Evolutionary conservation across 2,797 vertebrate species (phyloP), one percentile per base, ranked within the genome.

Genomic region (Hirundo rustica): DNA sequence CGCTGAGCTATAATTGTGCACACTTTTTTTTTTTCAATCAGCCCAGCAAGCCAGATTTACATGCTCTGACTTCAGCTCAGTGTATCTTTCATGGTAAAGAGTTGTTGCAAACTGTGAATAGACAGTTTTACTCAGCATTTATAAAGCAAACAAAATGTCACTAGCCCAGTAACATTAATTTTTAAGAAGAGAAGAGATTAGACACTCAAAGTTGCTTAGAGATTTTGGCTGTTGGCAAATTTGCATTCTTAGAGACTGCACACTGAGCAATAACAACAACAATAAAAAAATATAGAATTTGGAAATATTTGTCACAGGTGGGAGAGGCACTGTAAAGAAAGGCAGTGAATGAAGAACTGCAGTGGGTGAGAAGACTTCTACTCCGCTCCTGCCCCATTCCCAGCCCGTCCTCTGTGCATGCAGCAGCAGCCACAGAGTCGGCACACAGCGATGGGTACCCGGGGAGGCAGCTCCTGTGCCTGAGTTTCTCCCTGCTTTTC

Each of bases 361-460:
- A 0, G 42, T 22, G 45, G 32, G 34, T 81, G 42, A 71, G 42
- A 42, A 60, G 48, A 53, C 4, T 73, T n/a, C 47, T 0, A 0
- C 25, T 68, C 14, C 18, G 25, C 27, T 44, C 7, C 11, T n/a
- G 17, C 10, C 32, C 22, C 42, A n/a, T 2, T 32, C 21, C 36
- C 44, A 75, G 51, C 51, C 47, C 3, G 2, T 34, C 16, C 45
- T 78, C 2, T 21, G 1, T 1, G 1, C 2, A 0, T 5, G n/a
- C 45, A 44, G 53, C 32, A 38, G 48, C 51, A 73, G 38, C n/a
- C 0, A 2, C 13, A 51, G 45, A 42, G 65, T 2, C 1, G 1
- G 55, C 32, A 32, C 40, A 10, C 10, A 27, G 40, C 0, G 0
- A 27, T 2, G 34, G 58, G 55, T 7, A 32, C 55, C 21, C 16